Evolutionary conservation across 2,113 vertebrate species (phyloP).

Genomic region (Vireo altiloquus): DNA sequence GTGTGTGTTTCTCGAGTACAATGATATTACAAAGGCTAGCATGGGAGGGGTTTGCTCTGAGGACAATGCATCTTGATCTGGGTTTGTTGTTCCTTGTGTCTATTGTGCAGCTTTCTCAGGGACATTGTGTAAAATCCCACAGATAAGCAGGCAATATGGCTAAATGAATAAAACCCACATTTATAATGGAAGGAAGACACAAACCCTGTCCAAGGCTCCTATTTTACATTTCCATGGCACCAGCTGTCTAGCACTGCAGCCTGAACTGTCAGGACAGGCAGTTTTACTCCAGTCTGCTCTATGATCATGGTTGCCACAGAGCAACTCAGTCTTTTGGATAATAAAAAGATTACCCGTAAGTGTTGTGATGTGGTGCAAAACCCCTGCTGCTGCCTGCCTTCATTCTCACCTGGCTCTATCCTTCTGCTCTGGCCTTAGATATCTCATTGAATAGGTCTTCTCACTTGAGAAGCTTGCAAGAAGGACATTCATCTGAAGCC

Average conservation of each 20-base stretch:
- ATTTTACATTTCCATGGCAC: not conserved
- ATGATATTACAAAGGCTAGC: not conserved
- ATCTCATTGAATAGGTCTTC: not conserved
- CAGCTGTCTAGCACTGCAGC: not conserved
- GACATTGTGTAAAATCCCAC: not conserved
- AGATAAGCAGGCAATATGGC: not conserved
- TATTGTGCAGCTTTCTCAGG: not conserved
- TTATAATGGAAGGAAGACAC: not conserved
- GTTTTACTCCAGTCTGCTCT: not conserved
- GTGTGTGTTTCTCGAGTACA: not conserved
- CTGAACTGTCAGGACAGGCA: not conserved
- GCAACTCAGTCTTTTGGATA: not conserved
- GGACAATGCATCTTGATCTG: not conserved
- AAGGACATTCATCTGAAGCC: not conserved
- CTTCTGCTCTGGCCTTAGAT: not conserved
- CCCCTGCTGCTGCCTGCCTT: not conserved
- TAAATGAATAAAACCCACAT: not conserved
- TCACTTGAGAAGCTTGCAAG: not conserved
- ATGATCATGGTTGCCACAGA: not conserved
- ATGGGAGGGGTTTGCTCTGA: not conserved
- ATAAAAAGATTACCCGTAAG: accelerated
- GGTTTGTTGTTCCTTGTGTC: not conserved
- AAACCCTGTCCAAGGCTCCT: not conserved
- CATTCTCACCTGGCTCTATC: not conserved
- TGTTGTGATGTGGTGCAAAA: not conserved